Conservation (phyloP, 2,797 vertebrate genomes). For the Lycodopsis pacificus region DNA sequence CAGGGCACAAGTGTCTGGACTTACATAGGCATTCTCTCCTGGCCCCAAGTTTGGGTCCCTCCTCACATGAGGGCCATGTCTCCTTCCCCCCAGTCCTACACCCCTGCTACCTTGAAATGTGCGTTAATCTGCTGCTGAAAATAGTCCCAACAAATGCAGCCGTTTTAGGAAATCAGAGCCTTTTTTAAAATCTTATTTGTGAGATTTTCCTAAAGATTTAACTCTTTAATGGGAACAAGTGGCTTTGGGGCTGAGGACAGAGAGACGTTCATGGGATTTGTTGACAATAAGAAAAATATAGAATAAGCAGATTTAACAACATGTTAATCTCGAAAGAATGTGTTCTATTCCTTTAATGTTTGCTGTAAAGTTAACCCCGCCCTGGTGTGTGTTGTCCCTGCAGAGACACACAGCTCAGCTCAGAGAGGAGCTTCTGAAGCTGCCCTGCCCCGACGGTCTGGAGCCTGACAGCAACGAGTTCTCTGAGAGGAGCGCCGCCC, state of each 20-base stretch:
- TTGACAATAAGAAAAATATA: not conserved
- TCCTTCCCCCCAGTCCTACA: no score
- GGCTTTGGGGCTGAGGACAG: not conserved
- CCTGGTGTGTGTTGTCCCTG: not conserved
- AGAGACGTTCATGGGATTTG: not conserved
- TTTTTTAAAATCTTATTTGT: no score
- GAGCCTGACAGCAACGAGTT: slow-evolving; percentile 91
- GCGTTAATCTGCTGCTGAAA: no score
- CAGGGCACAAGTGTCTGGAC: no score
- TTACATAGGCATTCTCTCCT: no score
- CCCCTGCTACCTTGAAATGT: no score
- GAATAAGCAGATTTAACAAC: not conserved
- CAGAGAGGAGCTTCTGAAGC: slow-evolving; percentile 95
- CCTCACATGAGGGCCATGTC: no score
- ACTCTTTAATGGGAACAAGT: not conserved
- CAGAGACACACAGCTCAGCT: slow-evolving; percentile 98
- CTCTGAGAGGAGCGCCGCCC: slow-evolving; percentile 86
- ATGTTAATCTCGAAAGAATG: not conserved
- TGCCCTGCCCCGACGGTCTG: slow-evolving; percentile 95
- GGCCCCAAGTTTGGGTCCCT: no score
- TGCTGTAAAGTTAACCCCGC: not conserved
- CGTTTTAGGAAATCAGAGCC: not conserved
- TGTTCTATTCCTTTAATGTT: not conserved
- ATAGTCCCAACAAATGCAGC: no score
- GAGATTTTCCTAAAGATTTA: not conserved